Conservation (phyloP, 1,140 invertebrate species). For the Leptestheria dahalacensis region DNA sequence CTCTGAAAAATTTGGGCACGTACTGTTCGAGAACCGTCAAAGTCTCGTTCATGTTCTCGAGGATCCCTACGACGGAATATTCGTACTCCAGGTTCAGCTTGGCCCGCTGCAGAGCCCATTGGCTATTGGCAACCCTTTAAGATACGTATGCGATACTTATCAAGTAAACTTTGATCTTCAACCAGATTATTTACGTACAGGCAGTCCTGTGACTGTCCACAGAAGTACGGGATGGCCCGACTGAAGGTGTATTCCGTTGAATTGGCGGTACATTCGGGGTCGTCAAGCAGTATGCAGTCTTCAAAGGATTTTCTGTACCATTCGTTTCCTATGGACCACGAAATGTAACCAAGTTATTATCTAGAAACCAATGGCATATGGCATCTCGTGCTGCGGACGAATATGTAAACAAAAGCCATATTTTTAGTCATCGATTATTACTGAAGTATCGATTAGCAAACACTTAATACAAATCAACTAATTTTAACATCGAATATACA, state of each 20-base stretch:
- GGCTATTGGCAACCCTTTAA: slow-evolving; percentile 62
- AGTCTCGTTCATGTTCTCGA: slow-evolving; percentile 73
- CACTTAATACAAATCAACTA: too few species aligned
- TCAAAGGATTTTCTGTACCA: slow-evolving; percentile 23
- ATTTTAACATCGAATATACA: too few species aligned
- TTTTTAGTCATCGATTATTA: too few species aligned
- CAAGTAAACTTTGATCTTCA: slow-evolving; percentile 18
- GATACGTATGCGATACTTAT: background rate
- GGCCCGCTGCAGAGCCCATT: slow-evolving; percentile 64
- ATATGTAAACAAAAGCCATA: too few species aligned
- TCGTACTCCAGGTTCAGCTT: slow-evolving; percentile 68
- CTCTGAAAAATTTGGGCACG: slow-evolving; percentile 64
- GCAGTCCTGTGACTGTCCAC: slow-evolving; percentile 71
- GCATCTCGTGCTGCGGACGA: too few species aligned
- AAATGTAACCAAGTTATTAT: too few species aligned
- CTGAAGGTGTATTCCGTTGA: slow-evolving; percentile 16
- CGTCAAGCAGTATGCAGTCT: slow-evolving; percentile 27
- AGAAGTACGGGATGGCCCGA: slow-evolving; percentile 47
- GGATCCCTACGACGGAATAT: slow-evolving; percentile 71
- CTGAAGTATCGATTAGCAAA: too few species aligned
- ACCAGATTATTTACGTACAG: slow-evolving; percentile 48
- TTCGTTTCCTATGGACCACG: slow-evolving; percentile 12
- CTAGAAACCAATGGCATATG: too few species aligned
- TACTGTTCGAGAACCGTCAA: slow-evolving; percentile 68
- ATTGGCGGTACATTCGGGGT: slow-evolving; percentile 26